Evolutionary conservation across 2,888 invertebrate species (phyloP).

Genomic region (Limnephilus lunatus): DNA sequence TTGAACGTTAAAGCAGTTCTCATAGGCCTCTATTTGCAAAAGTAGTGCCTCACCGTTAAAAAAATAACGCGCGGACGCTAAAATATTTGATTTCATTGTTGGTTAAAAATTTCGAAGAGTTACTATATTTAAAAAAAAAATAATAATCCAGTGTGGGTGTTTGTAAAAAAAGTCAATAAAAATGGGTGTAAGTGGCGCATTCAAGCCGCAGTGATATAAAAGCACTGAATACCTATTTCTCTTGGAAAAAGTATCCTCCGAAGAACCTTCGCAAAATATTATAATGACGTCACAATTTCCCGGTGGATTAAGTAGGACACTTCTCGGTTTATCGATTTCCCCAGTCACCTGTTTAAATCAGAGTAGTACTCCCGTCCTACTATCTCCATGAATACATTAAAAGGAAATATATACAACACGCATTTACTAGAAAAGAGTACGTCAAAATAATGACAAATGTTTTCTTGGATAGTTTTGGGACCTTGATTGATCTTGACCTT

Average conservation of each 20-base stretch:
- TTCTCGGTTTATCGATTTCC: slow-evolving; percentile 43
- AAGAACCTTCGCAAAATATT: background rate
- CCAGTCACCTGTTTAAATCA: background rate
- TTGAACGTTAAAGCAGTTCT: too few species aligned
- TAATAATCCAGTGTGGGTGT: too few species aligned
- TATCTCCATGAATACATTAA: background rate
- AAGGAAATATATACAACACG: background rate
- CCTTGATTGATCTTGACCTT: background rate
- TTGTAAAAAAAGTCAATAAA: background rate
- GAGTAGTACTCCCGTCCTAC: background rate
- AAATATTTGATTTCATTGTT: too few species aligned
- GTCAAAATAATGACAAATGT: background rate
- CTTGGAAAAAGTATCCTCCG: background rate
- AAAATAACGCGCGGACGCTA: too few species aligned
- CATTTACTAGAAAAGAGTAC: background rate
- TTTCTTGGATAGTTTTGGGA: background rate
- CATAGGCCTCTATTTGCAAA: too few species aligned
- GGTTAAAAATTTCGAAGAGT: too few species aligned
- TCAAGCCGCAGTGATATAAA: background rate
- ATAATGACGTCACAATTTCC: background rate
- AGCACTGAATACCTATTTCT: background rate
- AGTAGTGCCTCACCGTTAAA: too few species aligned
- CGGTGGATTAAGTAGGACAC: slow-evolving; percentile 20
- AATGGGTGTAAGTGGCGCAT: background rate
- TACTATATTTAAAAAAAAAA: too few species aligned